Conservation (phyloP, 2,888 invertebrate species). For the Metopia argyrocephala region DNA sequence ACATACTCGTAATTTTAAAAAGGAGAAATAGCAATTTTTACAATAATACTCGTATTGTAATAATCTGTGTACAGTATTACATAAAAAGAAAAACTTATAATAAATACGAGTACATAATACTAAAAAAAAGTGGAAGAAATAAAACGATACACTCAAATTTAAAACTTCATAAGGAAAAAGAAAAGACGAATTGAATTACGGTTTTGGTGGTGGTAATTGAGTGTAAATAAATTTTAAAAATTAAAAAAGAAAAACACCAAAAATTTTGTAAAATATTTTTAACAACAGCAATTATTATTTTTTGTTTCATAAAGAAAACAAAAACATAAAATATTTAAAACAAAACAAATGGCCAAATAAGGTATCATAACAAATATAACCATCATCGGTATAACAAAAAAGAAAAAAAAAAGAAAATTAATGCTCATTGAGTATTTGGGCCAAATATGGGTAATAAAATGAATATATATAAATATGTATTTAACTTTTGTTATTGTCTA, state of each 20-base stretch:
- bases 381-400: not conserved
- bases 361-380: not conserved
- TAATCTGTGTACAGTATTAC: not conserved
- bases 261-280: not conserved
- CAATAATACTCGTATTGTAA: not conserved
- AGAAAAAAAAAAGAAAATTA: constrained; percentile 20
- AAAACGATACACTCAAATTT: constrained; percentile 8
- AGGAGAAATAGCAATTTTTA: constrained; percentile 20
- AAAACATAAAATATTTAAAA: no score
- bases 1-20: constrained; percentile 8
- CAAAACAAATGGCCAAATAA: not conserved
- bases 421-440: constrained; percentile 66
- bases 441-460: constrained; percentile 43
- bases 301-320: not conserved
- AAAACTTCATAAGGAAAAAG: constrained; percentile 2
- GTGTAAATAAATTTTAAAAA: no score
- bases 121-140: not conserved
- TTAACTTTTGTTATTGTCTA: not conserved
- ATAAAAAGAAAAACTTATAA: constrained; percentile 21
- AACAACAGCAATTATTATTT: no score
- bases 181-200: no score
- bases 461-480: not conserved
- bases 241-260: not conserved
- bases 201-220: no score
- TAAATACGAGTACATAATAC: not conserved